These are phyloP conservation scores for Margaritifera margaritifera DNA, from an alignment of 2,888 invertebrate species.

Conservation along the genomic window DNA sequence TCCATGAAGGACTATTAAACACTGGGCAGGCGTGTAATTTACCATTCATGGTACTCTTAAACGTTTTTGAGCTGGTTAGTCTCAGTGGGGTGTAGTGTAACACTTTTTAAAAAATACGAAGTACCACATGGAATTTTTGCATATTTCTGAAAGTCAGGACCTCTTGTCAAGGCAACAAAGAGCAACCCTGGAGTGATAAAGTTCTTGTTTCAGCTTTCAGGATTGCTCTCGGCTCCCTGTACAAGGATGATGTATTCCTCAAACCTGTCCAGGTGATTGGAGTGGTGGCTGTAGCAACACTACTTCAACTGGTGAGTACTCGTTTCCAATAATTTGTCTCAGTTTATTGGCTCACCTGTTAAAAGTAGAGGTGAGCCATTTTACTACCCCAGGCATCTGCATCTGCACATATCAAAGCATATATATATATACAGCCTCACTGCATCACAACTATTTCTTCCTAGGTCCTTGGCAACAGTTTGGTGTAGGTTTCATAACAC, in stretches of 20 bases:
- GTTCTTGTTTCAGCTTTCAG: conserved; percentile 77
- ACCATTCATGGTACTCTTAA: too few relatives aligned
- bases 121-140: neutral
- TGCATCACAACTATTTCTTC: too few relatives aligned
- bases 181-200: neutral
- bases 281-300: conserved; percentile 82
- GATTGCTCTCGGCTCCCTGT: conserved; percentile 84
- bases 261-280: conserved; percentile 81
- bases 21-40: too few relatives aligned
- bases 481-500: too few relatives aligned
- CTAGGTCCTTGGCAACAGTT: too few relatives aligned
- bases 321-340: neutral
- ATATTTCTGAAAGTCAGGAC: neutral
- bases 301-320: conserved; percentile 78
- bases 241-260: conserved; percentile 82
- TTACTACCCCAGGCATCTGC: neutral
- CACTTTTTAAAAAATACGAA: too few relatives aligned
- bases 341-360: neutral
- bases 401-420: too few relatives aligned
- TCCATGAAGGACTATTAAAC: too few relatives aligned
- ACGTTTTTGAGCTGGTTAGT: too few relatives aligned
- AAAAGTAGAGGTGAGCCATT: neutral
- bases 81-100: too few relatives aligned
- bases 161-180: neutral
- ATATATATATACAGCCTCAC: too few relatives aligned